Base-by-base conservation (phyloP, 2,888 invertebrate genomes). In the Drosophila seclusa region DNA sequence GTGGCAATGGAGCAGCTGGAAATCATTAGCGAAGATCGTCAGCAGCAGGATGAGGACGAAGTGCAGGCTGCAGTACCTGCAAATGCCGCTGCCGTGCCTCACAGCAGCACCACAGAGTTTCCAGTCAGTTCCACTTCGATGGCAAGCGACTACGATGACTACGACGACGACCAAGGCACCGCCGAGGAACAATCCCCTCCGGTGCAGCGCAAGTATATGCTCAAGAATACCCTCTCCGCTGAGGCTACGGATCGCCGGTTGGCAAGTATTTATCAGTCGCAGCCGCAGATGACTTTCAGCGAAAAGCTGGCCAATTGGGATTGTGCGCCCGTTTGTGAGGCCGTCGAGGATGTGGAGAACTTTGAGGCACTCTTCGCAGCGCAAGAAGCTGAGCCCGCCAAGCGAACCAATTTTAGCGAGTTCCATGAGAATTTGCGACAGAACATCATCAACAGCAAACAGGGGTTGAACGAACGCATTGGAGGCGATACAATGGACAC, bases 51-150 rank as follows among this genome's bases (percentile, higher is more conserved):
- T 5, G 57, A 52, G 7, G 48, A 45, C 7, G 65, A 42, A 4
- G 48, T 31, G 42, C 24, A 31, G 24, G 16, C 55, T 27, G 31
- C 52, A 49, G 34, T 54, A 32, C 29, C 38, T 38, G 27, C 55
- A 31, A 38, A 21, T 61, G 64, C 29, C 60, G 42, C 34, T 61
- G 64, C 29, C 63, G 59, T 57, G 21, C 53, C 60, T 2, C 86
- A 78, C 24, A 92, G 92, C n/a, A 91, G 92, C 34, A 92, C 92
- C 7, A 93, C 92, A 38, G 92, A 92, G 52, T 92, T 93, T 73
- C 92, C 92, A 8, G 91, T 91, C 0, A 93, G 92, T 38, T 92
- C 92, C 5, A 91, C 92, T 0, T 92, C 92, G 1, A 90, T 90
- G 77, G 88, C 89, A 4, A 74, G 91, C n/a, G 82, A 82, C 31